Evolutionary conservation across 2,888 invertebrate species (phyloP), one percentile per base, ranked within the genome.

Genomic region (Caenorhabditis sp.): DNA sequence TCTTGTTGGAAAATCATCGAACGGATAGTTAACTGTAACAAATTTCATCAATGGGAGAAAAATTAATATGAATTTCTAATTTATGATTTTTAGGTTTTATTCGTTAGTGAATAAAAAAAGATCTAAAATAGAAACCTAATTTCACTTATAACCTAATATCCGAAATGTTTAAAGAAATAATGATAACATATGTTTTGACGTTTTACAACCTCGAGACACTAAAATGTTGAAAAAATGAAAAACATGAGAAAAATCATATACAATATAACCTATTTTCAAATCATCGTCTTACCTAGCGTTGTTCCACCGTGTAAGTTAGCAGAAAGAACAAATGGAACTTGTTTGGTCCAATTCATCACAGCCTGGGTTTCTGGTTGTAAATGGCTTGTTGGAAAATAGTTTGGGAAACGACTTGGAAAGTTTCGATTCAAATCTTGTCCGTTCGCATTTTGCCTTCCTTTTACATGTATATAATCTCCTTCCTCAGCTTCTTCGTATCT

Each of bases 351-450:
- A n/a, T 84, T 81, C 88, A 88, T 89, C 4, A 88, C 73, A 26
- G 87, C 86, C 17, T 80, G 62, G 4, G 88, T 88, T 80, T 89
- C 89, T 1, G 84, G 84, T 78, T 89, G 84, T 17, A 70, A 43
- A n/a, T 66, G 61, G 56, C 67, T 65, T 25, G 82, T 81, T 12
- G 77, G 79, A 49, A 71, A 79, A 59, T 76, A 77, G 49, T 77
- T 79, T 12, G 82, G 80, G 52, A 77, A 80, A 83, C 95, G 94
- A 89, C 95, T 94, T 0, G 95, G 95, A 88, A 96, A 96, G 75
- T 96, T 93, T 61, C 95, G 91, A 89, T 96, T 95, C 59, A 96
- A 89, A 88, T 96, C 95, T 0, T 92, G 89, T 60, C 91, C 91
- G 69, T 93, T 92, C 0, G 93, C 93, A 89, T 96, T 96, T 82